Evolutionary conservation across 2,888 invertebrate genomes (phyloP), one percentile per base, ranked within the genome.

Genomic region (Spicauda simplicius): DNA sequence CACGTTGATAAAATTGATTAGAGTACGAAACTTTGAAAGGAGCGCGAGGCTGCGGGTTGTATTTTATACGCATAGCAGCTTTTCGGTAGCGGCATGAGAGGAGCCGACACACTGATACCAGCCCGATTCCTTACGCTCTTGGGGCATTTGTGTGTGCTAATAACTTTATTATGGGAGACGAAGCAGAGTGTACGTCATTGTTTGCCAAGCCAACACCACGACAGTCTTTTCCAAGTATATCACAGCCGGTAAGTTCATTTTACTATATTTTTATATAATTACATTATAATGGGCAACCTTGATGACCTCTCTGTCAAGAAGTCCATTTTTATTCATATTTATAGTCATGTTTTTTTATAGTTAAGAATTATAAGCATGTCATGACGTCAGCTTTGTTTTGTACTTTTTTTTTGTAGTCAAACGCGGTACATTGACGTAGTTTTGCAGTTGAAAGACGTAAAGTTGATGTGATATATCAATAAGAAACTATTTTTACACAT

Each of bases 51-150:
- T 41, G 61, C 45, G 45, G 14, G 45, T 45, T 63, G 25, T 4
- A 4, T 25, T 48, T 55, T 45, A 19, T 66, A 41, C 19, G n/a
- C 53, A 62, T 55, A 59, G 56, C 61, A 57, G 54, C 19, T 25
- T 45, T 62, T 56, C 54, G 66, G 69, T 69, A 75, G 73, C 81
- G 90, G 86, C 71, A 93, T 93, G 93, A 87, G 88, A 88, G 88
- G 88, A 71, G 87, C 87, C 52, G 86, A 81, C 83, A 93, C 80
- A 55, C 79, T 95, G 68, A 94, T 95, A 73, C 96, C 96, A 72
- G 95, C 96, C 65, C 93, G 96, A 74, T 97, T 97, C 87, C 86
- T 97, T 72, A 94, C 95, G 70, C 91, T 97, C 61, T 88, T 95
- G 70, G 95, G 96, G 63, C 97, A 97, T 86, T 91, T 96, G 64